Evolutionary conservation across 2,888 invertebrate species (phyloP), one percentile per base, ranked within the genome.

Genomic region (Eupithecia subumbrata): DNA sequence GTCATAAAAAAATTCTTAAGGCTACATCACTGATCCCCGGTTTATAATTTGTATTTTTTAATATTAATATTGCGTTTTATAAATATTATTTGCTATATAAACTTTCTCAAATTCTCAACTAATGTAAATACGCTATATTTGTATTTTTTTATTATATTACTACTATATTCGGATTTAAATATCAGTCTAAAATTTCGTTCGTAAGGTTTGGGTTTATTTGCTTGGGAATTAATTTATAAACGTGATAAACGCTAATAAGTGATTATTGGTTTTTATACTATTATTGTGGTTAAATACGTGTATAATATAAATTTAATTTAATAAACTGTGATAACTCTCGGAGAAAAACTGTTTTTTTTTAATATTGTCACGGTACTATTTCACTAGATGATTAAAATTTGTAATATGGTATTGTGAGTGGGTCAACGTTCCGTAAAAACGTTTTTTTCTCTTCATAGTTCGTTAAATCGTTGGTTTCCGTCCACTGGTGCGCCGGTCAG

Each of bases 101-200:
- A 95, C 92, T 94, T 93, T 95, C 92, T 94, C 92, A 95, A 95
- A 94, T 92, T 84, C 81, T 94, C 94, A 95, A 95, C 95, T 95
- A 95, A 94, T 94, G 95, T 95, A 95, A 94, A 95, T 95, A 94
- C 91, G 88, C 92, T 94, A 89, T 92, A 86, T 86, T 90, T 87
- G 60, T 84, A 72, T 87, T 86, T 78, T 83, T 77, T 79, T 76
- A 84, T 87, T 89, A 82, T 88, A 84, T 84, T 86, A 77, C 73
- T 74, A 77, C 74, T 75, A 77, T 91, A 92, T 91, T 90, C 90
- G 92, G 92, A 90, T 90, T 92, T 91, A 90, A 89, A 94, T 91
- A 93, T 95, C 95, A 95, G 95, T 95, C 95, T 95, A 95, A 89
- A 91, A 92, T 94, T 95, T 95, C 94, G 94, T 91, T 95, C 88